These are phyloP conservation scores for Drosophila nannoptera DNA, from an alignment of 1,140 invertebrate genomes.

Conservation along the genomic window DNA sequence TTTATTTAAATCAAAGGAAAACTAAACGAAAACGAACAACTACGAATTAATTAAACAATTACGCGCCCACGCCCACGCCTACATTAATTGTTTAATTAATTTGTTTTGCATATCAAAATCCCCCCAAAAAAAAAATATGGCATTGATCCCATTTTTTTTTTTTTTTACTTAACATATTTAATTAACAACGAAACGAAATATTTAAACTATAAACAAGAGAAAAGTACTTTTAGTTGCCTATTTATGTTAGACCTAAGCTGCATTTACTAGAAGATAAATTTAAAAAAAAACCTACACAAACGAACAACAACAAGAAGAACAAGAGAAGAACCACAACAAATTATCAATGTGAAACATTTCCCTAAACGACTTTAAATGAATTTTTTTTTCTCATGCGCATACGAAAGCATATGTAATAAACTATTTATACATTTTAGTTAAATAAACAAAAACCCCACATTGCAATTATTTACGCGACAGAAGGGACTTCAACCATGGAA, in stretches of 20 bases:
- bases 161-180: conserved; percentile 46
- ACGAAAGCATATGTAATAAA: conserved; percentile 53
- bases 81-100: conserved; percentile 78
- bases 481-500: not conserved
- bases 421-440: conserved; percentile 56
- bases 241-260: conserved; percentile 76
- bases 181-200: conserved; percentile 29
- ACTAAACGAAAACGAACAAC: conserved; percentile 34
- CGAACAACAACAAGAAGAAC: too few species aligned
- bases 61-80: conserved; percentile 43
- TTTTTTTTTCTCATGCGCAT: conserved; percentile 26
- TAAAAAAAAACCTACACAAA: conserved; percentile 15
- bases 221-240: conserved; percentile 72
- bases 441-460: conserved; percentile 42
- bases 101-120: conserved; percentile 72
- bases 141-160: conserved; percentile 56
- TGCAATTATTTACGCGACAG: conserved; percentile 1
- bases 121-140: conserved; percentile 59
- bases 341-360: conserved; percentile 31
- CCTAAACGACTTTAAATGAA: conserved; percentile 10
- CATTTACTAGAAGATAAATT: conserved; percentile 78
- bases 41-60: conserved; percentile 79
- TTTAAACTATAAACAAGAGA: conserved; percentile 41
- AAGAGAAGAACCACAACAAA: conserved; percentile 34
- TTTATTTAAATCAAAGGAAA: conserved; percentile 40